Conservation (phyloP, 2,113 vertebrate species). For the Cinclus cinclus region DNA sequence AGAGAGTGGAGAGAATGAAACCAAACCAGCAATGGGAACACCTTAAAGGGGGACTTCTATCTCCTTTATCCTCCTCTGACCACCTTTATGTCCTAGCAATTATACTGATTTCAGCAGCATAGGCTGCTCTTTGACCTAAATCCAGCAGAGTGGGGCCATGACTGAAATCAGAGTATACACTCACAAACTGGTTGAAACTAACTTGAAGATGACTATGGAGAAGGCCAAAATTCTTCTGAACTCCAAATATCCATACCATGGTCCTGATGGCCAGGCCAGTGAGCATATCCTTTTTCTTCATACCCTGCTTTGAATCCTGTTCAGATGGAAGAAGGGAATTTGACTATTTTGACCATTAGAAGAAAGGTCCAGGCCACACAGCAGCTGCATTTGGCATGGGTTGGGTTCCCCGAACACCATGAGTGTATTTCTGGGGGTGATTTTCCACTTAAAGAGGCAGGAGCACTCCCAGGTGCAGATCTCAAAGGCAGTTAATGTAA, state of each 20-base stretch:
- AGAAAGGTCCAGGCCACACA: not conserved
- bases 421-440: not conserved
- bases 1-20: not conserved
- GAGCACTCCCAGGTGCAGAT: not conserved
- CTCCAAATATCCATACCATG: not conserved
- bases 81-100: not conserved
- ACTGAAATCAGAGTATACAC: not conserved
- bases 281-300: not conserved
- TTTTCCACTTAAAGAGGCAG: not conserved
- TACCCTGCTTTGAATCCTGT: not conserved
- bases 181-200: not conserved
- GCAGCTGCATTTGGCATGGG: accelerated
- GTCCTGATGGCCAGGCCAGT: not conserved
- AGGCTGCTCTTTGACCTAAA: not conserved
- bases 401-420: not conserved
- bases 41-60: not conserved
- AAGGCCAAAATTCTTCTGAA: not conserved
- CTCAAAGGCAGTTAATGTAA: not conserved
- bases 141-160: not conserved
- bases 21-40: not conserved
- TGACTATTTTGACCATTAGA: not conserved
- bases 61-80: not conserved
- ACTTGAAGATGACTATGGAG: not conserved
- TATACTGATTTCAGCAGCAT: not conserved
- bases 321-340: not conserved